Percentiles rank a stretch among this genome's conserved stretches.
These are phyloP conservation scores for Mus spicilegus DNA, from an alignment of 2,113 vertebrate genomes.

Conservation along the genomic window DNA sequence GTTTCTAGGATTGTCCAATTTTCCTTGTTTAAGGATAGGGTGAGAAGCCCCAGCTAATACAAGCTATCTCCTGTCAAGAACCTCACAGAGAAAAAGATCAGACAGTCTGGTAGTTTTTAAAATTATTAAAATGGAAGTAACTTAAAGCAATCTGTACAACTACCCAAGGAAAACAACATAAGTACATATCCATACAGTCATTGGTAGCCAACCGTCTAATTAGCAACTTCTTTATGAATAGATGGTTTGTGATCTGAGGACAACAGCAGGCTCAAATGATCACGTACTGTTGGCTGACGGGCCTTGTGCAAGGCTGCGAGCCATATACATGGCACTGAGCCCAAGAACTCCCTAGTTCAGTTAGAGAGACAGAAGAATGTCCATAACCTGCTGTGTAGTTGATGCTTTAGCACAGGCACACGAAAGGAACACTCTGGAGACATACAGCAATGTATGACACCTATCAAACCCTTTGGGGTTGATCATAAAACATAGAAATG, in stretches of 20 bases:
- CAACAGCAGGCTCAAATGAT: neutral
- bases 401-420: neutral
- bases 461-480: neutral
- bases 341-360: neutral
- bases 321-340: neutral
- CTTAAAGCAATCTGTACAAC: constrained; percentile 10
- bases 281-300: neutral
- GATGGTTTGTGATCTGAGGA: constrained; percentile 4
- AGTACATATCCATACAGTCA: neutral
- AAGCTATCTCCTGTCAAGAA: neutral
- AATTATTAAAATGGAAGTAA: constrained; percentile 15
- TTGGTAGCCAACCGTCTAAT: neutral
- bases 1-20: neutral
- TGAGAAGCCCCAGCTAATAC: neutral
- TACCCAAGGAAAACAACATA: neutral
- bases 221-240: neutral
- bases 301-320: neutral
- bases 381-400: neutral
- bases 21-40: neutral
- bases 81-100: neutral
- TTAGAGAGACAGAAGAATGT: neutral
- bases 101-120: neutral
- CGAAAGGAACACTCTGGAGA: neutral
- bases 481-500: neutral
- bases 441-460: neutral